Evolutionary conservation across 2,113 vertebrate species (phyloP), one percentile per base, ranked within the genome.

Genomic region (Pteruthius melanotis): DNA sequence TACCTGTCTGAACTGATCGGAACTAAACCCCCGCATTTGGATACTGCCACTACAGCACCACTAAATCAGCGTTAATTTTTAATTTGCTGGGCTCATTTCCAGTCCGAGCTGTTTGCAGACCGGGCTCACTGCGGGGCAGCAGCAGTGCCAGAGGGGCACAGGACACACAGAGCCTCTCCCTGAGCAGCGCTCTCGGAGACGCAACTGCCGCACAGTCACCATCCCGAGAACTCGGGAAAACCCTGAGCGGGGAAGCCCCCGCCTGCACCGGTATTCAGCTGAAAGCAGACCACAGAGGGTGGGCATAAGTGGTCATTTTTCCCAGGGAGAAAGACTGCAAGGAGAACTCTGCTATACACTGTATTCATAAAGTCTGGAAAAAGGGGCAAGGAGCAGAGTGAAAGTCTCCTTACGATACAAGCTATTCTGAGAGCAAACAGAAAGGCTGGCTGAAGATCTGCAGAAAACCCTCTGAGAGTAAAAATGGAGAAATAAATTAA

Each of bases 171-270:
- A 39, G 20, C 23, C 56, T 24, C 40, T 22, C 47, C 1, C 0
- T 4, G 2, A 7, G 13, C 42, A 39, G n/a, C 0, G 0, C 0
- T 49, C 26, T 9, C 0, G 5, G 88, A 11, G 21, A 1, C 0
- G 1, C 22, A 56, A 37, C 37, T 1, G n/a, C 40, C 1, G 1
- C 2, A 28, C 37, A 11, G 18, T 5, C 1, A 44, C 13, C 26
- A 21, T 1, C 6, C 18, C 3, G 61, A 40, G 2, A 71, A 8
- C 44, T 27, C 28, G 14, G 0, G 4, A 26, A 45, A 64, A 83
- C 20, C 45, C 47, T 3, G 5, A 33, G 35, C 0, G 52, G 23
- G 44, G 66, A 53, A 76, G 45, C 15, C 49, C 47, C 23, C 1
- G 0, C 6, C 44, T 37, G 16, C n/a, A 31, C 37, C 53, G 23